Percentiles rank a stretch among this genome's conserved stretches.
Evolutionary conservation across 2,113 vertebrate species (phyloP).

Genomic region (Silurus glanis): DNA sequence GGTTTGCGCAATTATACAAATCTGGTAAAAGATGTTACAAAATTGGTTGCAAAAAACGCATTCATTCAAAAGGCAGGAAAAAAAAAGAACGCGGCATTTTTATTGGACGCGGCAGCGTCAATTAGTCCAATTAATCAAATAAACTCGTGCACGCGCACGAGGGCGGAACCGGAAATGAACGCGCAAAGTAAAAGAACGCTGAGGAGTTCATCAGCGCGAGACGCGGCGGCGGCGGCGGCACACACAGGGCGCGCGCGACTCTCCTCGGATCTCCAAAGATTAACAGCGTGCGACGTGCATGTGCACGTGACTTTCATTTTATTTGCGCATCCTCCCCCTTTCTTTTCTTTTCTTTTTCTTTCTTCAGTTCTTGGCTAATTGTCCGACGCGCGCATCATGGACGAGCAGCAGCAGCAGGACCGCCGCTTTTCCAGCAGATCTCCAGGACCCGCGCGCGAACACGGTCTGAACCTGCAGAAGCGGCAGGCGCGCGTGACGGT

Average conservation of each 20-base stretch:
- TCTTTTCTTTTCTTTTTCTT: not conserved
- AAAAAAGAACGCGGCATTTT: too few relatives aligned
- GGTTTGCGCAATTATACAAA: too few relatives aligned
- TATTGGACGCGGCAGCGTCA: too few relatives aligned
- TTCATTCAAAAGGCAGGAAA: too few relatives aligned
- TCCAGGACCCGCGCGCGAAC: conserved; percentile 47
- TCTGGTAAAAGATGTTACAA: too few relatives aligned
- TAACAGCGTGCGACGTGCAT: too few relatives aligned
- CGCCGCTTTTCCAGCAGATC: conserved; percentile 59
- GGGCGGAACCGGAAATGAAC: not conserved
- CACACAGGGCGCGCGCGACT: not conserved
- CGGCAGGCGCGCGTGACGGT: conserved; percentile 85
- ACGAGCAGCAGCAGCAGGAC: conserved; percentile 66
- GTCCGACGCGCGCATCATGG: conserved; percentile 68
- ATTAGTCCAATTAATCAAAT: not conserved
- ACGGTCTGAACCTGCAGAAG: conserved; percentile 69
- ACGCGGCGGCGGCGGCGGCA: not conserved
- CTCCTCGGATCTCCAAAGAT: too few relatives aligned
- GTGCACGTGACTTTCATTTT: too few relatives aligned
- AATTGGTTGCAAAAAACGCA: too few relatives aligned
- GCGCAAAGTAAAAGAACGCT: too few relatives aligned
- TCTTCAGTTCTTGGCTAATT: not conserved
- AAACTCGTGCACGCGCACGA: not conserved
- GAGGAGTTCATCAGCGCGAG: not conserved
- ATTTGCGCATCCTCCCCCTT: too few relatives aligned